These are phyloP conservation scores for Chiroxiphia lanceolata DNA, from an alignment of 2,797 vertebrate species.

Conservation along the genomic window DNA sequence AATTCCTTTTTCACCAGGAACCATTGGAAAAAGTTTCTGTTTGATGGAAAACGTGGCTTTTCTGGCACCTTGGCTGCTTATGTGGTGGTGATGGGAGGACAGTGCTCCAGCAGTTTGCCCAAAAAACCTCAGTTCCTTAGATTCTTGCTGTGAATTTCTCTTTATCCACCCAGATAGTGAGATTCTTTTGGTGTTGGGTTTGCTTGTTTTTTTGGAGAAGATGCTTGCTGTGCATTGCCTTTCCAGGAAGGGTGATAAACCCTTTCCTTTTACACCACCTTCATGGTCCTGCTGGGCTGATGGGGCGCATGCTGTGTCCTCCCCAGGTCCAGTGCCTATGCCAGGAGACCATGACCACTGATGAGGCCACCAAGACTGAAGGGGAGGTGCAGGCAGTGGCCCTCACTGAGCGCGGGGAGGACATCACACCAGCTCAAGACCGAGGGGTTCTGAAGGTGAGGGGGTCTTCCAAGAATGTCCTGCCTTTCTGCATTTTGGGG, in stretches of 20 bases:
- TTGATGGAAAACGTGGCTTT: neutral
- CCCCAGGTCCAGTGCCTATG: conserved; percentile 12
- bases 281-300: neutral
- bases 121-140: neutral
- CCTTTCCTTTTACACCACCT: neutral
- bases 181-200: neutral
- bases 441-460: conserved; percentile 90
- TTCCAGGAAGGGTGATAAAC: neutral
- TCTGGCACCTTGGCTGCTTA: neutral
- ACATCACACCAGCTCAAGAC: conserved; percentile 86
- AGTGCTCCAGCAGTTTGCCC: neutral
- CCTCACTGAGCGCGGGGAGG: conserved; percentile 83
- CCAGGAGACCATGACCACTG: conserved; percentile 86
- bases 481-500: neutral
- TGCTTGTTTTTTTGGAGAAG: neutral
- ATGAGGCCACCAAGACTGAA: conserved; percentile 83
- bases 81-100: neutral
- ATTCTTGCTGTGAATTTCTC: neutral
- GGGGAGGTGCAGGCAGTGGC: conserved; percentile 75
- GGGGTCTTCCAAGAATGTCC: neutral
- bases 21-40: neutral
- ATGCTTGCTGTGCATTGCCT: neutral
- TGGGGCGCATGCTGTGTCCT: neutral
- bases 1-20: neutral
- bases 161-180: neutral